Base-by-base conservation (phyloP, 1,140 invertebrate species). In the Ditylenchus dipsaci region DNA sequence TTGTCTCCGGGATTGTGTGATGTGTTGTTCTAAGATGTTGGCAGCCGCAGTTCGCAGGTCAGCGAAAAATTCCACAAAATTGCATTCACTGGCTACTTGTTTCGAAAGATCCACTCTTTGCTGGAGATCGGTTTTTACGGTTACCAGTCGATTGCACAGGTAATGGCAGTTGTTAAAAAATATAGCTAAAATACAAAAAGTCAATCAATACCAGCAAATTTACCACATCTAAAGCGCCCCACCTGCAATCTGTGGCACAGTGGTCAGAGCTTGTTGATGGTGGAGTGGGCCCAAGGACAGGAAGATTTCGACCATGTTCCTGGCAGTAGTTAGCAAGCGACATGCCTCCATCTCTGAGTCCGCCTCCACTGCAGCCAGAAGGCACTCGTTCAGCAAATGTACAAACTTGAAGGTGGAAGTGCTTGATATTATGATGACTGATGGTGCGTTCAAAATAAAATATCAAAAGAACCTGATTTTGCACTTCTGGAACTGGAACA, bases 141-240 rank as follows among this genome's bases (percentile, higher is more conserved):
- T 70, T n/a, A 30, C 61, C 19, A 74, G 45, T 21, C 65, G 67
- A 45, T 74, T 74, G 56, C 67, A 63, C 63, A 74, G 62, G 47
- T 75, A 74, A 23, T 74, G 72, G 47, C 72, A 74, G 43, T 74
- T 73, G 43, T 74, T 74, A 59, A 76, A 74, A 64, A 75, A 74
- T n/a, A 74, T 56, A n/a, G 72, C 72, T 74, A 42, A 76, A 74
- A 27, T 26, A 21, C 9, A 17, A 5, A 11, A 26, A 26, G 15
- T 21, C n/a, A 1, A 11, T 0, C 47, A 71, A 17, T 33, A 13
- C 15, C 43, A 45, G 43, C 43, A 47, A 26, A 21, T 29, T 67
- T 1, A 5, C 11, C 33, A 11, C 33, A 38, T 38, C 3, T 38
- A 11, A 38, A 38, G n/a, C n/a, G n/a, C n/a, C 19, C 17, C 58